These are phyloP conservation scores for Serranochromis macrocephalus DNA, from an alignment of 2,113 vertebrate genomes.

Conservation along the genomic window DNA sequence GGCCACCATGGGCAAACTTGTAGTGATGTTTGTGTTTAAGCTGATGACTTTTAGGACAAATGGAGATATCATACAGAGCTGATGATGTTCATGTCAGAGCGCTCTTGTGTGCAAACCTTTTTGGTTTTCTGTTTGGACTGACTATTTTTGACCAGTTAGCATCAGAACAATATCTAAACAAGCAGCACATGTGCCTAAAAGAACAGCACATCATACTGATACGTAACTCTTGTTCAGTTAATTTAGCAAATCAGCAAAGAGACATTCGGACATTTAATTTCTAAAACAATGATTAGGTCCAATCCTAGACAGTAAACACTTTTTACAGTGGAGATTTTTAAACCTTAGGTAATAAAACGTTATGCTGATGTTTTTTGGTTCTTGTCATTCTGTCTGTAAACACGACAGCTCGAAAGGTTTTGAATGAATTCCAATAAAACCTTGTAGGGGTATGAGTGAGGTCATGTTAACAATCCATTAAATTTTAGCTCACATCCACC, in stretches of 20 bases:
- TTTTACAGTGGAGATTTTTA: background rate
- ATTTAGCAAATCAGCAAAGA: background rate
- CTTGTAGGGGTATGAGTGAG: background rate
- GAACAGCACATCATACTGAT: background rate
- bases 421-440: background rate
- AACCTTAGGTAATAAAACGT: background rate
- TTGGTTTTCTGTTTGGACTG: background rate
- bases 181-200: background rate
- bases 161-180: background rate
- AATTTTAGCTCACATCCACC: background rate
- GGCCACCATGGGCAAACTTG: background rate
- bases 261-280: accelerated
- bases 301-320: background rate
- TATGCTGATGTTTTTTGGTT: background rate
- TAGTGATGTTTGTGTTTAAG: background rate
- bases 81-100: background rate
- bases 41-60: background rate
- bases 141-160: background rate
- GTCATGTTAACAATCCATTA: background rate
- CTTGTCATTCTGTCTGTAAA: background rate
- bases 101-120: background rate
- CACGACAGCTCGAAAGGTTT: background rate
- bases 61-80: background rate
- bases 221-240: background rate
- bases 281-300: background rate